Percentiles rank a stretch among this genome's conserved stretches.
phyloP scores from a whole-genome alignment of 1,140 invertebrate species.

The Schlechtendalia chinensis region DNA sequence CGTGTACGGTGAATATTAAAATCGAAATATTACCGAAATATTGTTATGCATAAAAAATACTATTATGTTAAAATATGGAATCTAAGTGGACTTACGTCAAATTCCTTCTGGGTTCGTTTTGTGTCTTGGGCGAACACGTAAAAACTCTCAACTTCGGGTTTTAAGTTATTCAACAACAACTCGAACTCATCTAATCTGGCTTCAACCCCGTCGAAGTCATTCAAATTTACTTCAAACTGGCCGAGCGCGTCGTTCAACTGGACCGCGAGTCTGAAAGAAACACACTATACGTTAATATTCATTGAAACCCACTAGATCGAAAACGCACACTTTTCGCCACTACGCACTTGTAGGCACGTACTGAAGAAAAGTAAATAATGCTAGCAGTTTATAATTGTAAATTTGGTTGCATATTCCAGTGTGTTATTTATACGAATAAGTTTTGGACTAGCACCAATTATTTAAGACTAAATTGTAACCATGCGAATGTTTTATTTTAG shows the following conservation, averaged over 20 bases:
- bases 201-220: slow-evolving; percentile 60
- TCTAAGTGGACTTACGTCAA: slow-evolving; percentile 52
- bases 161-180: slow-evolving; percentile 63
- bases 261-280: slow-evolving; percentile 58
- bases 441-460: slow-evolving; percentile 28
- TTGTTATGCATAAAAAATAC: too few species aligned
- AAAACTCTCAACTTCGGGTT: slow-evolving; percentile 65
- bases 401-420: slow-evolving; percentile 40
- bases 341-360: neutral
- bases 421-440: slow-evolving; percentile 34
- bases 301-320: neutral
- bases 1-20: too few species aligned
- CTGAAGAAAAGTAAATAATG: slow-evolving; percentile 30
- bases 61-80: too few species aligned
- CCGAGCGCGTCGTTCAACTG: slow-evolving; percentile 62
- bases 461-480: slow-evolving; percentile 33
- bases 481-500: slow-evolving; percentile 38
- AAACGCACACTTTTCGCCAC: neutral
- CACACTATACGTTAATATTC: slow-evolving; percentile 29
- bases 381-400: slow-evolving; percentile 29
- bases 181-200: slow-evolving; percentile 66
- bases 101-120: slow-evolving; percentile 52
- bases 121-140: slow-evolving; percentile 67
- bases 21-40: too few species aligned
- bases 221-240: slow-evolving; percentile 53